Evolutionary conservation across 2,888 invertebrate species (phyloP).

Genomic region (Cartodere bifasciata): DNA sequence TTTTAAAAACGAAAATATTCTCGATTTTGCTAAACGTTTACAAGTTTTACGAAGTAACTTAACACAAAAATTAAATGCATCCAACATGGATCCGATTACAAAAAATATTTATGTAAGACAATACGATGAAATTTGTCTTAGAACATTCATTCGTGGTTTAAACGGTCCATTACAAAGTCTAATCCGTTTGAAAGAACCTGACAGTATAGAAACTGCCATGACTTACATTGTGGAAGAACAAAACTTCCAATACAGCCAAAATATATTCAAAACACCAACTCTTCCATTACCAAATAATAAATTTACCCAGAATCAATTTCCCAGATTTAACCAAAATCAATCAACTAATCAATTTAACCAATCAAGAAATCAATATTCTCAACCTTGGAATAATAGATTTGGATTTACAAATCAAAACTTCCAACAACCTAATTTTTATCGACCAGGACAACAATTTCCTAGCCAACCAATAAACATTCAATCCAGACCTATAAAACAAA

Average conservation of each 20-base stretch:
- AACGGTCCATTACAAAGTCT: conserved; percentile 9
- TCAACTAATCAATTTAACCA: too few species aligned
- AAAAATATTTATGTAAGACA: conserved; percentile 9
- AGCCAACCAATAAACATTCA: not conserved
- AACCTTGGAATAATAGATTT: too few species aligned
- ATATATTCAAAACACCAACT: conserved; percentile 1
- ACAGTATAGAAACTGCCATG: conserved; percentile 12
- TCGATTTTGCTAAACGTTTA: conserved; percentile 11
- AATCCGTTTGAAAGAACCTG: conserved; percentile 13
- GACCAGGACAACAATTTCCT: too few species aligned
- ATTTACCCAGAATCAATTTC: too few species aligned
- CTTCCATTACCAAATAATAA: too few species aligned
- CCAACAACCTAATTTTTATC: not conserved
- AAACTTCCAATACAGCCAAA: conserved; percentile 12
- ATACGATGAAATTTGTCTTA: conserved; percentile 10
- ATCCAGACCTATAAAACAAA: not conserved
- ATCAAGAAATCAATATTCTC: too few species aligned
- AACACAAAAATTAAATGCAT: conserved; percentile 8
- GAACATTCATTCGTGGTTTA: conserved; percentile 12
- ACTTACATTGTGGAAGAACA: conserved; percentile 12
- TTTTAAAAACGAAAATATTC: conserved; percentile 8
- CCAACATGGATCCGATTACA: conserved; percentile 3
- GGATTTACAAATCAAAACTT: not conserved
- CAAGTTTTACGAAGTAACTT: conserved; percentile 10
- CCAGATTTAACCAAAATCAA: too few species aligned